Evolutionary conservation across 2,888 invertebrate species (phyloP).

Genomic region (Cacoxenus indagator): DNA sequence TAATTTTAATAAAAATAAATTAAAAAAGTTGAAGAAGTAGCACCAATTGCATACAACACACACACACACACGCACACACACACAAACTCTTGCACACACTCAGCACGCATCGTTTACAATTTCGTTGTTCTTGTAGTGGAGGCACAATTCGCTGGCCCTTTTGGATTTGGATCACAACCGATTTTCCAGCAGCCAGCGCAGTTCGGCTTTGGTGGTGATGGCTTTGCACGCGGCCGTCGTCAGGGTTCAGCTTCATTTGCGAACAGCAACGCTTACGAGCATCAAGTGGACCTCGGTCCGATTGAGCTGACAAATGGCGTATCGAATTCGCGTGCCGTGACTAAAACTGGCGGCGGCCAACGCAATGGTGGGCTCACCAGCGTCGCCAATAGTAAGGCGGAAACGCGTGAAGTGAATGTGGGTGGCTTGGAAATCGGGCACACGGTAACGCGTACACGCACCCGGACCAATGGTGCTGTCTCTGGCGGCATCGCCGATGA

Average conservation of each 20-base stretch:
- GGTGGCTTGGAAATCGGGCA: slow-evolving; percentile 65
- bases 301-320: slow-evolving; percentile 52
- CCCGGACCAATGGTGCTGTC: slow-evolving; percentile 56
- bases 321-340: slow-evolving; percentile 59
- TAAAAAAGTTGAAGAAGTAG: no score
- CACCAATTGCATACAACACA: not conserved
- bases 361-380: slow-evolving; percentile 55
- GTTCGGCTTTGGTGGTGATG: slow-evolving; percentile 6
- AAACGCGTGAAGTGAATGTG: slow-evolving; percentile 55
- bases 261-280: slow-evolving; percentile 57
- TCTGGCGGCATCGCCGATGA: slow-evolving; percentile 56
- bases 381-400: slow-evolving; percentile 56
- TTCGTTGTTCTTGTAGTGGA: slow-evolving; percentile 30
- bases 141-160: slow-evolving; percentile 45
- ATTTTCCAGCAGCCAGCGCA: slow-evolving; percentile 20
- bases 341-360: slow-evolving; percentile 42
- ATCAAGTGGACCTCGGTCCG: slow-evolving; percentile 53
- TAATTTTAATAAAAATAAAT: no score
- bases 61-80: no score
- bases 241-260: slow-evolving; percentile 59
- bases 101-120: not conserved
- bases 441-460: slow-evolving; percentile 58
- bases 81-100: not conserved
- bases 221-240: not conserved
- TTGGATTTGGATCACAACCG: slow-evolving; percentile 23